Base-by-base conservation (phyloP, 2,797 vertebrate species). In the Falco biarmicus region DNA sequence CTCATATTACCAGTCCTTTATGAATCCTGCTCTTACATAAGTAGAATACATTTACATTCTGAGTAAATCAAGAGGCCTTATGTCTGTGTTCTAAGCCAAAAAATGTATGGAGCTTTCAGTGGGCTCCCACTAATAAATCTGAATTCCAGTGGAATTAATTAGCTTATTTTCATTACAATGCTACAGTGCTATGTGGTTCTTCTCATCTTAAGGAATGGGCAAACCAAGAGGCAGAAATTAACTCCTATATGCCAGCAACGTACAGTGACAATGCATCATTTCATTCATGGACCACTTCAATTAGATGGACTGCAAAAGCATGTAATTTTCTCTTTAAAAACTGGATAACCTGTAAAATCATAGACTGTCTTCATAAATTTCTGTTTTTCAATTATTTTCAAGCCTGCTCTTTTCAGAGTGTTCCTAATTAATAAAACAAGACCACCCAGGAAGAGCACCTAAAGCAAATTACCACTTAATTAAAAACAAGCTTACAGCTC, bases 371-470 rank as follows among this genome's bases (percentile, higher is more conserved):
- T 92, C 87, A 71, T 4, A 63, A 70, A 73, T 34, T 51, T 48
- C 19, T 88, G 8, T 34, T 92, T 79, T 21, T 3, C 43, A 68
- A 65, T 71, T 70, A 32, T 82, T 90, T 96, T 91, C 26, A 90
- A 89, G 39, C 11, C 7, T 64, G 9, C 2, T 45, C 11, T 77
- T 95, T 91, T 51, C 25, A 77, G 25, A 51, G 3, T 45, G 13
- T 31, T 92, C 37, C 19, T 79, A 28, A 79, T 68, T 82, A 92
- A 71, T 74, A 63, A 94, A 84, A 90, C 4, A 91, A 95, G 90
- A 84, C 88, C 88, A 92, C 69, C 64, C 47, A 90, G 24, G 15
- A 77, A 83, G 41, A 74, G 4, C 25, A 84, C 21, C 37, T 80
- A 84, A 86, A 84, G 15, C 31, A 82, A 76, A 86, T 70, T 69